Evolutionary conservation across 2,888 invertebrate genomes (phyloP), one percentile per base, ranked within the genome.

Genomic region (Leptarthrus brevirostris): DNA sequence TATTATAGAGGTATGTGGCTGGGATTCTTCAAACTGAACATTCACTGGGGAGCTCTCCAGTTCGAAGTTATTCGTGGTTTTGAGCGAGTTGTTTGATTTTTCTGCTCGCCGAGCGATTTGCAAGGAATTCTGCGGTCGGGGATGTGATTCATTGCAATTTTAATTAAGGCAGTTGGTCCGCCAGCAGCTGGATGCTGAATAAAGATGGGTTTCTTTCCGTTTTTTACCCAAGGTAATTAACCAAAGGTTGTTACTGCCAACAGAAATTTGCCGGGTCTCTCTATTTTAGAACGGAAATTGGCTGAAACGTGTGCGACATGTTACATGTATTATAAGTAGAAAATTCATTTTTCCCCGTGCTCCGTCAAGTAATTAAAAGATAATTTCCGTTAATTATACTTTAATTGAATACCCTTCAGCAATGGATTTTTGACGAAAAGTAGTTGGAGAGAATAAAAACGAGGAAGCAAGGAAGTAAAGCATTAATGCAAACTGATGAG

Each of bases 321-420:
- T 56, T 30, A 56, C 56, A 56, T 56, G 18, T 49, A 56, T 26
- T 12, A 4, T 16, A 56, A 6, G 16, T n/a, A 1, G 2, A 40
- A 24, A 61, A 61, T 61, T 61, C 61, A 74, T 74, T 64, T 74
- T n/a, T n/a, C n/a, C 70, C 72, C 64, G 12, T 12, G 40, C 61
- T 18, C 20, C 22, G n/a, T 22, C 54, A 44, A 26, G 74, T 76
- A 76, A 76, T 76, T 76, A 76, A 76, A 76, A 76, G 74, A 76
- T 76, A 76, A 76, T 74, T 76, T 76, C 76, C 74, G 76, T 76
- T 76, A 76, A 76, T 76, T 76, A 74, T 74, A 66, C 73, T 74
- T 76, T 76, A 74, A 76, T 76, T 76, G 73, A 76, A 76, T 64
- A 49, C 49, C 73, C 76, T 69, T 53, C 53, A 26, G 66, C 58